These are phyloP conservation scores for Mylabris sibirica DNA, from an alignment of 2,888 invertebrate species.

Conservation along the genomic window DNA sequence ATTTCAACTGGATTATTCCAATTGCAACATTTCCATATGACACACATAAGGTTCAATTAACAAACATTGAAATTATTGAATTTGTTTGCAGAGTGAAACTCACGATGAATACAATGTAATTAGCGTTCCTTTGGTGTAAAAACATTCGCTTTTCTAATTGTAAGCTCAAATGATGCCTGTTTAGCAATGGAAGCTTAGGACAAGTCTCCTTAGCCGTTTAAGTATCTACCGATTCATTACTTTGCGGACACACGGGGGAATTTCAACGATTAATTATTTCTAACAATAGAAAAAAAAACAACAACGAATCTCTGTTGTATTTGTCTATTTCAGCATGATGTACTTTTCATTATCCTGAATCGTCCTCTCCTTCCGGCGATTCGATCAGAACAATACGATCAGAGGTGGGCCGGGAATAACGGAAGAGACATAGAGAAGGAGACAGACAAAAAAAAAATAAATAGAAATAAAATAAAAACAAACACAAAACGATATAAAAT, in stretches of 20 bases:
- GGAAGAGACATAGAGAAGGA: constrained; percentile 10
- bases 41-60: not conserved
- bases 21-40: not conserved
- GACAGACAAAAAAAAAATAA: constrained; percentile 37
- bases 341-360: constrained; percentile 42
- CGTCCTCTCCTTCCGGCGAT: constrained; percentile 5
- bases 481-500: constrained; percentile 26
- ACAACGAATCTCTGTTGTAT: constrained; percentile 36
- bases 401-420: not conserved
- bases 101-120: too few species aligned
- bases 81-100: too few species aligned
- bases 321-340: constrained; percentile 37
- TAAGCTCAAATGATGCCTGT: too few species aligned
- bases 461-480: constrained; percentile 36
- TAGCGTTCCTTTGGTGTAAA: too few species aligned
- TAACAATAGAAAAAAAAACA: not conserved
- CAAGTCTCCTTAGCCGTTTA: too few species aligned
- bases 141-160: too few species aligned
- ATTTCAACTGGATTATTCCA: not conserved
- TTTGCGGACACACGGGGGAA: not conserved
- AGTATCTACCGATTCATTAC: too few species aligned
- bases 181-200: too few species aligned
- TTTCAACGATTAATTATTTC: constrained; percentile 26
- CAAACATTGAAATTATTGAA: not conserved
- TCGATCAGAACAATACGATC: constrained; percentile 4